A percentile compares a stretch with the other conserved stretches of the same genome.
These are phyloP conservation scores for Sarcophilus harrisii DNA, from an alignment of 2,797 vertebrate species.

Conservation along the genomic window DNA sequence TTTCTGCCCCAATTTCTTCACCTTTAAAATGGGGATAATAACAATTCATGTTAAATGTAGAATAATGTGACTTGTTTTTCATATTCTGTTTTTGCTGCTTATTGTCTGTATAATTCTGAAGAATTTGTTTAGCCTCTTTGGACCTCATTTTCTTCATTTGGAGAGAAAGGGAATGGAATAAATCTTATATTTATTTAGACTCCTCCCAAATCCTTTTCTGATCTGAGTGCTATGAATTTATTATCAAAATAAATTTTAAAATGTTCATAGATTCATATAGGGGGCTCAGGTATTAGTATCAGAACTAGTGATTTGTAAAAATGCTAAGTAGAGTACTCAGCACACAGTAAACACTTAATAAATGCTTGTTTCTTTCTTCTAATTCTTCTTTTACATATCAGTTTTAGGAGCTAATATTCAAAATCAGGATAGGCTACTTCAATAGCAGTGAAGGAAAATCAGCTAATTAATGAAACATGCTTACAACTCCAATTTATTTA, in stretches of 20 bases:
- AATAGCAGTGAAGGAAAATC: no score
- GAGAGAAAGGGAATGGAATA: not conserved
- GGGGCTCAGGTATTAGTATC: not conserved
- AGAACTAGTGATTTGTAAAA: not conserved
- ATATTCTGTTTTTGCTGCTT: not conserved
- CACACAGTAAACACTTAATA: no score
- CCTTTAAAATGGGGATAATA: no score
- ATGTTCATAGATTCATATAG: not conserved
- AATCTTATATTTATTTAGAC: not conserved
- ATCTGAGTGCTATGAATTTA: not conserved
- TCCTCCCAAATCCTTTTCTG: not conserved
- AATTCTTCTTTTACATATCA: no score
- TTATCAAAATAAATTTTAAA: not conserved
- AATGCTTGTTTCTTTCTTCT: no score
- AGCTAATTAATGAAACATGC: no score
- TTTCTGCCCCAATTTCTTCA: no score
- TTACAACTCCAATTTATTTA: no score
- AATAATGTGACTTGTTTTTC: not conserved
- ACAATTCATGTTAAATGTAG: not conserved
- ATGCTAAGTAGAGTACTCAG: no score
- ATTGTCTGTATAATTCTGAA: not conserved
- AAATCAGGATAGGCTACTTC: no score
- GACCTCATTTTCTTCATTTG: not conserved
- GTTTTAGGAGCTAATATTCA: no score
- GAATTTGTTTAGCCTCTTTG: not conserved